These are phyloP conservation scores for Peromyscus californicus DNA, from an alignment of 2,113 vertebrate genomes.

Conservation along the genomic window DNA sequence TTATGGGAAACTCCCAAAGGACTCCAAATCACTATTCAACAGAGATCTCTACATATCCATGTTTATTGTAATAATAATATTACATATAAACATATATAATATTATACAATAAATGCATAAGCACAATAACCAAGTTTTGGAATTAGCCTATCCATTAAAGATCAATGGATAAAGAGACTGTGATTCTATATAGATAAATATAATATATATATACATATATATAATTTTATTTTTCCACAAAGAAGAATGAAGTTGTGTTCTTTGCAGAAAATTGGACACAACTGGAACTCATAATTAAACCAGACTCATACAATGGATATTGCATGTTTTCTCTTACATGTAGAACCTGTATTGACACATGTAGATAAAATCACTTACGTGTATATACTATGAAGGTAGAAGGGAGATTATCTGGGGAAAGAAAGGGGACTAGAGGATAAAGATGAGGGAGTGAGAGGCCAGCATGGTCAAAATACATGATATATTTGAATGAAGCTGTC, in stretches of 20 bases:
- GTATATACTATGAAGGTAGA: not conserved
- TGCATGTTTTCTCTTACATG: not conserved
- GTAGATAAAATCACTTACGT: not conserved
- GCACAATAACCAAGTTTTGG: not conserved
- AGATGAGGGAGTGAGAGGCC: not conserved
- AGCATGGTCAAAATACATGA: not conserved
- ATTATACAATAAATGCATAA: not conserved
- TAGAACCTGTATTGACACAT: not conserved
- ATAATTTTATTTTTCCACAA: not conserved
- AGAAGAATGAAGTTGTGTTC: not conserved
- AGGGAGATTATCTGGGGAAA: not conserved
- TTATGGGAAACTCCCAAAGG: not conserved
- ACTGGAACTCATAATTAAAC: not conserved
- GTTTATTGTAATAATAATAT: not conserved
- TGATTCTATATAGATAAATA: not conserved
- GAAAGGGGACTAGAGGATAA: not conserved
- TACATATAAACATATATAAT: no score
- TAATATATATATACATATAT: no score
- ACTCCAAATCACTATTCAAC: not conserved
- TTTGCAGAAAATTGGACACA: not conserved
- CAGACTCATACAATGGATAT: not conserved
- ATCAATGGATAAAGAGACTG: not conserved
- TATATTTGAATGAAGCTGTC: not conserved
- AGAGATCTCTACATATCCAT: not conserved
- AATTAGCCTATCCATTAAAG: not conserved